These are phyloP conservation scores for Drosophila hydei DNA, from an alignment of 1,140 invertebrate species.

Conservation along the genomic window DNA sequence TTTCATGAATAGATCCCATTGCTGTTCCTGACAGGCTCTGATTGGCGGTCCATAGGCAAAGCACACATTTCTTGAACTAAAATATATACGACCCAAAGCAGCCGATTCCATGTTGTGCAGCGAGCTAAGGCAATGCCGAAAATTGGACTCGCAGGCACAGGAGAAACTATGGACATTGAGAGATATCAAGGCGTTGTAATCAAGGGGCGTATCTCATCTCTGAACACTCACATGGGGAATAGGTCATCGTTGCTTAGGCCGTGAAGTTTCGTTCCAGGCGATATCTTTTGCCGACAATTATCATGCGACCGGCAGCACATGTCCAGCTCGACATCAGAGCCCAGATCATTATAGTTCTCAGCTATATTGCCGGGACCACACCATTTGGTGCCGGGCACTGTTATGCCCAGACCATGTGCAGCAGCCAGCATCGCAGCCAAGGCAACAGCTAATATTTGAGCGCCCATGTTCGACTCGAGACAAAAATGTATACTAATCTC, in stretches of 20 bases:
- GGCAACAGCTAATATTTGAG: neutral
- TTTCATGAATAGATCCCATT: conserved; percentile 61
- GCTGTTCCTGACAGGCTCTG: conserved; percentile 84
- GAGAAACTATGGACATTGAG: conserved; percentile 57
- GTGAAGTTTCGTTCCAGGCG: conserved; percentile 85
- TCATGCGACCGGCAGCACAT: conserved; percentile 92
- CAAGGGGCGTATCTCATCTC: neutral
- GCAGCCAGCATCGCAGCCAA: conserved; percentile 27
- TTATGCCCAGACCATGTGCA: conserved; percentile 38
- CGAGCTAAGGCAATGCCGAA: conserved; percentile 87
- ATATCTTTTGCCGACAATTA: conserved; percentile 87
- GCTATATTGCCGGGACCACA: conserved; percentile 91
- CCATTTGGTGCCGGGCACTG: conserved; percentile 86
- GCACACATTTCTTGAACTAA: conserved; percentile 88
- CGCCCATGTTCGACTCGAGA: conserved; percentile 38
- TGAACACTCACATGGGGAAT: conserved; percentile 84
- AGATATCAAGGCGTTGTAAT: no score
- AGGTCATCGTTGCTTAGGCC: conserved; percentile 87
- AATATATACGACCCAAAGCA: conserved; percentile 88
- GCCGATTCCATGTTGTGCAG: conserved; percentile 84
- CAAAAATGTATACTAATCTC: conserved; percentile 44
- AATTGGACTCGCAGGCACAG: conserved; percentile 88
- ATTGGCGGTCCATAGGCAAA: conserved; percentile 87
- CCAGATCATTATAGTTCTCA: conserved; percentile 88
- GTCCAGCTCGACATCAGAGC: conserved; percentile 88